Evolutionary conservation across 92 coral and sea anemone species (phyloP), one percentile per base, ranked within the genome.

Genomic region (Blastomussa wellsi): DNA sequence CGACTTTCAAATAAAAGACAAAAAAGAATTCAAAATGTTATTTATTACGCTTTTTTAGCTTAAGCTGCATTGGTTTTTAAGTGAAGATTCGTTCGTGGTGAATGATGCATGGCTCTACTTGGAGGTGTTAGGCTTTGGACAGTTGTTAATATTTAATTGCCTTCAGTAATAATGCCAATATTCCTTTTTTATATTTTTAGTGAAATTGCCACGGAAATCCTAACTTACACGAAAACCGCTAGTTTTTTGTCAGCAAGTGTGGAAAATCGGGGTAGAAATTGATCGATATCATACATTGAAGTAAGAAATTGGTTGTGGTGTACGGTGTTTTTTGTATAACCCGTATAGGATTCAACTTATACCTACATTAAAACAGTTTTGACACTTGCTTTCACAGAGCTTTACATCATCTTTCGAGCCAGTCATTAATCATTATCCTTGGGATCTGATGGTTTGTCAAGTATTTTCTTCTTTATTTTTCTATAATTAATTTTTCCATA

Each of bases 91-190:
- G 59, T 31, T 47, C 39, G 44, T 44, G 74, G n/a, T 80, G 35
- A 81, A 47, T 33, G 67, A n/a, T 17, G 19, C 26, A 35, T 26
- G 22, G 47, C 32, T 69, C 69, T 69, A 51, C 65, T 7, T 47
- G 5, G 11, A 33, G 77, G 44, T 81, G 85, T 24, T 33, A 73
- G 10, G 37, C 19, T 57, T 82, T 19, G 36, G 71, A n/a, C 24
- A 37, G 51, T 70, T 38, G 73, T 82, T 28, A 83, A 60, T 83
- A 64, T 83, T 83, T 83, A 72, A 83, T 83, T 74, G 55, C 62
- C 36, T 11, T 64, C 79, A 47, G 44, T 19, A 72, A 24, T 28
- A 71, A 29, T 12, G 29, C n/a, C 48, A 41, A 59, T 53, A 64
- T 66, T 39, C 14, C 72, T 12, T 42, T 7, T 66, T 80, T 0